These are phyloP conservation scores for Caradrina clavipalpis DNA, from an alignment of 2,888 invertebrate genomes.

Conservation along the genomic window DNA sequence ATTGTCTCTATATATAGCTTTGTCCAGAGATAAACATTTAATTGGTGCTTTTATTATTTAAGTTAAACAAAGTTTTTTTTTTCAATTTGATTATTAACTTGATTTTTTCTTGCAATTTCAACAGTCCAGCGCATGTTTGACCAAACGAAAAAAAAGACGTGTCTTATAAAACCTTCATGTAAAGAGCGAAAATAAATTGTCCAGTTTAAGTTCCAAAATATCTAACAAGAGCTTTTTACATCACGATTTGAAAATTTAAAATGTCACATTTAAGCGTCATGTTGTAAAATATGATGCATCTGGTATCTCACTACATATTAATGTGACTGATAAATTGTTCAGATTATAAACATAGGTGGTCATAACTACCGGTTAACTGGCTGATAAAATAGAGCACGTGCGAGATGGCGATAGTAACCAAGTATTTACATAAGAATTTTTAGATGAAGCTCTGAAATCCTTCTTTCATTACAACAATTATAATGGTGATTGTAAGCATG, in stretches of 20 bases:
- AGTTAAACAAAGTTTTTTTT: too few species aligned
- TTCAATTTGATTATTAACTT: too few species aligned
- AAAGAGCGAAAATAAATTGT: not conserved
- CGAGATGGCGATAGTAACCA: constrained; percentile 59
- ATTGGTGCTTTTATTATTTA: too few species aligned
- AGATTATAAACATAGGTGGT: constrained; percentile 83
- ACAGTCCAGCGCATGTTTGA: too few species aligned
- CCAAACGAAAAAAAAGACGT: too few species aligned
- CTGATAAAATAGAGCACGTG: constrained; percentile 70
- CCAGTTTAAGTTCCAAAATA: constrained; percentile 14
- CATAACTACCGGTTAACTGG: constrained; percentile 78
- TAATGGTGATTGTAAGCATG: too few species aligned
- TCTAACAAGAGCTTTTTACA: constrained; percentile 27
- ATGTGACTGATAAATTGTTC: constrained; percentile 79
- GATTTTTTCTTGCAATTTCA: too few species aligned
- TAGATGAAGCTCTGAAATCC: not conserved
- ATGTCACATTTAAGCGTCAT: constrained; percentile 52
- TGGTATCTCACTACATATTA: constrained; percentile 58
- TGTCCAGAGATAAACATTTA: too few species aligned
- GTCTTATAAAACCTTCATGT: too few species aligned
- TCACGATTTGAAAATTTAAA: constrained; percentile 74
- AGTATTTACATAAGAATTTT: not conserved
- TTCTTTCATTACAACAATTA: too few species aligned
- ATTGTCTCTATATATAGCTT: too few species aligned
- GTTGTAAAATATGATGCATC: constrained; percentile 57